Base-by-base conservation (phyloP, 2,113 vertebrate species). In the Campylomormyrus numenius region DNA sequence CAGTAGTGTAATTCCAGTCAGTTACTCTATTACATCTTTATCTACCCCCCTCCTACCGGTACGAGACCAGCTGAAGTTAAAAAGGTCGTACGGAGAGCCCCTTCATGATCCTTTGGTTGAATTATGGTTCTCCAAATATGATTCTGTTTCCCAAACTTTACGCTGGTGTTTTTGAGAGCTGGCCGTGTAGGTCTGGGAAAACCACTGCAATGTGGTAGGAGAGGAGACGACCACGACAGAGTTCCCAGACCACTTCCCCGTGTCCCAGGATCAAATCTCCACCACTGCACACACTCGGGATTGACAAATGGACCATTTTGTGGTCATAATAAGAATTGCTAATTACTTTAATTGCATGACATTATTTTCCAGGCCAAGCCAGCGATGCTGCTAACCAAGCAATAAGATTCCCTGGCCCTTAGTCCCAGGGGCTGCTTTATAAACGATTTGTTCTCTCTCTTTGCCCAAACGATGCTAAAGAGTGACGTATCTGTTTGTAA, bases 151-250 rank as follows among this genome's bases (percentile, higher is more conserved):
- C 13, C 5, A 2, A 17, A 35, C 48, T 17, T 53, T 87, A 1
- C 27, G 0, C 6, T 52, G 46, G 15, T 31, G 11, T 87, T 31
- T 87, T 87, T 87, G 13, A 45, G 46, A 48, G 49, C 49, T 31
- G 49, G 49, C 46, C 6, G 3, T 17, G 13, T 88, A 6, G 35
- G 31, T 93, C 93, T 91, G 92, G 93, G 89, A 91, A 94, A 93
- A 53, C 50, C 91, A 84, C 92, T 93, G 95, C 94, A 93, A 94
- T 94, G 93, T 95, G 93, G 93, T 93, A 93, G 92, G 58, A 89
- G 91, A 91, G 42, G 53, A 35, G 53, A 11, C 10, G 77, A 46
- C 93, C 91, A 94, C 95, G 91, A 94, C 48, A 9, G 48, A n/a
- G 80, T 48, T 52, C 31, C n/a, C 46, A 52, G 21, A 19, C 8